Conservation (phyloP, 2,888 invertebrate species). For the Formica aserva region DNA sequence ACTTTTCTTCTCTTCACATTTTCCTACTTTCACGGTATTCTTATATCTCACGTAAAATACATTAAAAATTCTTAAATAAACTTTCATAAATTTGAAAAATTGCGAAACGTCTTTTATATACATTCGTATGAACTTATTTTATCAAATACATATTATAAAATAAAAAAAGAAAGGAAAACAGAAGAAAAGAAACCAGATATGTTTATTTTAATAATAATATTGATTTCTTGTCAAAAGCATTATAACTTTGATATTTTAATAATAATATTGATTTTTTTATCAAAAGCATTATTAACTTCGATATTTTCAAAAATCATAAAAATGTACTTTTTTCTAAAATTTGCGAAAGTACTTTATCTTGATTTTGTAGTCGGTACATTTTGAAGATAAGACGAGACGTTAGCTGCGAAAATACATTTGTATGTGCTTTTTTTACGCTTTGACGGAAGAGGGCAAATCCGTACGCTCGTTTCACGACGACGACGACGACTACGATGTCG, state of each 20-base stretch:
- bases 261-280: no score
- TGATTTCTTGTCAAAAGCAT: background rate
- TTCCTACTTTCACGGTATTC: background rate
- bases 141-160: background rate
- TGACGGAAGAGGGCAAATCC: conserved; percentile 39
- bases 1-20: background rate
- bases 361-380: conserved; percentile 26
- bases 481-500: conserved; percentile 11
- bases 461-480: conserved; percentile 23
- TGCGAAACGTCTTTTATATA: background rate
- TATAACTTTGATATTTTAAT: background rate
- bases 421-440: conserved; percentile 38
- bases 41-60: conserved; percentile 25
- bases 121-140: background rate
- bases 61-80: background rate
- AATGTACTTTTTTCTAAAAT: background rate
- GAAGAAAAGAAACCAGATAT: background rate
- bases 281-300: background rate
- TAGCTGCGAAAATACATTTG: conserved; percentile 41
- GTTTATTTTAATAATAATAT: background rate
- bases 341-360: background rate
- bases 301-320: background rate
- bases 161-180: background rate
- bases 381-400: conserved; percentile 36
- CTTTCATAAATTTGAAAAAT: conserved; percentile 23